Conservation (phyloP, 2,888 invertebrate genomes). For the Siphlonurus alternatus region DNA sequence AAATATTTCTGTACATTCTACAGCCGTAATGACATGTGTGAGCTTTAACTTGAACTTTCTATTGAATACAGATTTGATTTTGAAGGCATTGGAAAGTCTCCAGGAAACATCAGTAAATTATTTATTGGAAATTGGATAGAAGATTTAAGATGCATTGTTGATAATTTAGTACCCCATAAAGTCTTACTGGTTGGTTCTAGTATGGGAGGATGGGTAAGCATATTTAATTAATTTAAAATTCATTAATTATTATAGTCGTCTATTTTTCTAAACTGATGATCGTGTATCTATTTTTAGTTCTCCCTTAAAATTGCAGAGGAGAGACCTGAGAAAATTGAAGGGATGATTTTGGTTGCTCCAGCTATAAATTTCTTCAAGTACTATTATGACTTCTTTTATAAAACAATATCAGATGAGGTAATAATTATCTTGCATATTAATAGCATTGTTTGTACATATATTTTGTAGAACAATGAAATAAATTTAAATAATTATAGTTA, state of each 20-base stretch:
- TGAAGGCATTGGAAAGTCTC: slow-evolving; percentile 8
- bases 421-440: neutral
- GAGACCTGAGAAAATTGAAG: slow-evolving; percentile 4
- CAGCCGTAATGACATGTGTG: too few relatives aligned
- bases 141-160: slow-evolving; percentile 1
- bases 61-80: slow-evolving; percentile 9
- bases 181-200: slow-evolving; percentile 7
- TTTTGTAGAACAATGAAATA: too few relatives aligned
- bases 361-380: slow-evolving; percentile 9
- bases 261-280: too few relatives aligned
- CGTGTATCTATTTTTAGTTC: too few relatives aligned
- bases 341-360: slow-evolving; percentile 8
- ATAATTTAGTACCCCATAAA: neutral
- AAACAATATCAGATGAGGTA: neutral
- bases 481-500: too few relatives aligned
- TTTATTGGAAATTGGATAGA: slow-evolving; percentile 8
- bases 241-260: too few relatives aligned
- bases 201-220: slow-evolving; percentile 10
- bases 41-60: too few relatives aligned
- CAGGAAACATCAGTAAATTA: slow-evolving; percentile 2
- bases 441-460: neutral
- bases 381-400: slow-evolving; percentile 7
- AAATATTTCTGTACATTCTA: too few relatives aligned
- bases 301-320: slow-evolving; percentile 6
- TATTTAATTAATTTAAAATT: too few relatives aligned